A percentile compares a stretch with the other conserved stretches of the same genome.
Conservation (phyloP, 2,797 vertebrate species). For the Stomatorhinus walkeri region DNA sequence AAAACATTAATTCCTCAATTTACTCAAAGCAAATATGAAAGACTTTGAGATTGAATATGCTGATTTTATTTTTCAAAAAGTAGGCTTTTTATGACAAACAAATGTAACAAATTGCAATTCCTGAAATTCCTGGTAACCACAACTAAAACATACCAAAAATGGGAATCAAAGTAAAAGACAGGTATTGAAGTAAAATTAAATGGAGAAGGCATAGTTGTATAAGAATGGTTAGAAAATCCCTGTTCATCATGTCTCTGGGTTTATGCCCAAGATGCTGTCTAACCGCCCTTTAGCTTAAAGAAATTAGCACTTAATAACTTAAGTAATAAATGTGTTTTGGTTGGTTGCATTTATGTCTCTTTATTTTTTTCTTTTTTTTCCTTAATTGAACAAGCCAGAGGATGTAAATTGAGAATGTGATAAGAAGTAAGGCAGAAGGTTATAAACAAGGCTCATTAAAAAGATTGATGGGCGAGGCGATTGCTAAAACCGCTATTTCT, state of each 20-base stretch:
- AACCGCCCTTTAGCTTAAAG: constrained; percentile 74
- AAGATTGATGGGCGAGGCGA: constrained; percentile 72
- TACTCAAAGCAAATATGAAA: background rate
- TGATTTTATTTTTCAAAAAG: background rate
- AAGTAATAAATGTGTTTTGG: constrained; percentile 33
- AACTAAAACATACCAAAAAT: background rate
- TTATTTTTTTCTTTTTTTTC: constrained; percentile 58
- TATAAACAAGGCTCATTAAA: constrained; percentile 86
- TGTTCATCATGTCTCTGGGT: background rate
- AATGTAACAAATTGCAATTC: background rate
- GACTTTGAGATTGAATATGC: background rate
- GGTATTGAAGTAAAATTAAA: constrained; percentile 47
- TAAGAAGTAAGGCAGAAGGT: constrained; percentile 62
- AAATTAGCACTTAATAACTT: constrained; percentile 67
- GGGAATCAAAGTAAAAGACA: background rate
- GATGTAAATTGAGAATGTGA: constrained; percentile 77
- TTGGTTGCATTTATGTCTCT: background rate
- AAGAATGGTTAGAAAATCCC: constrained; percentile 37
- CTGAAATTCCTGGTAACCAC: background rate
- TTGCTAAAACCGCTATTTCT: constrained; percentile 73
- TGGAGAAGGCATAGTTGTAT: constrained; percentile 48
- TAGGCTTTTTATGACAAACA: background rate
- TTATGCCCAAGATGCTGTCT: constrained; percentile 63
- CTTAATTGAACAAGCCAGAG: constrained; percentile 80
- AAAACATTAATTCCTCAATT: background rate